Conservation (phyloP, 2,888 invertebrate genomes). For the Xylota sylvarum region DNA sequence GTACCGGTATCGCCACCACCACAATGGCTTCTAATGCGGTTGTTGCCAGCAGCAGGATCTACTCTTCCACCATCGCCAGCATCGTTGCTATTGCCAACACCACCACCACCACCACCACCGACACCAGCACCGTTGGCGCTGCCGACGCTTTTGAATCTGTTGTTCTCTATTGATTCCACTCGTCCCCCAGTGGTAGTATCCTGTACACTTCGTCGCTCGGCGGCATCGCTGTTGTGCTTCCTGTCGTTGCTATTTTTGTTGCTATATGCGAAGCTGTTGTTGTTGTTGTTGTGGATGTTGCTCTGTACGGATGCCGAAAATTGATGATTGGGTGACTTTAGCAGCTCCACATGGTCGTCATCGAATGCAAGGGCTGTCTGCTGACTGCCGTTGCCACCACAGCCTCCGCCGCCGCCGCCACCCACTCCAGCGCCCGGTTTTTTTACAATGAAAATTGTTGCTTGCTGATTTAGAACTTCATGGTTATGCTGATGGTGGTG, state of each 20-base stretch:
- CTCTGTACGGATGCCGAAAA: slow-evolving; percentile 67
- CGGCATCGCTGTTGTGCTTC: slow-evolving; percentile 55
- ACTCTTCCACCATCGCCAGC: slow-evolving; percentile 38
- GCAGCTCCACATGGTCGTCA: slow-evolving; percentile 75
- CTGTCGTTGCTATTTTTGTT: slow-evolving; percentile 49
- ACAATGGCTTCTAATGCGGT: slow-evolving; percentile 77
- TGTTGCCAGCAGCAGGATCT: slow-evolving; percentile 70
- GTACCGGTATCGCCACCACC: slow-evolving; percentile 69
- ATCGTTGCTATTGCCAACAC: slow-evolving; percentile 32
- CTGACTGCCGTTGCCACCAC: slow-evolving; percentile 24
- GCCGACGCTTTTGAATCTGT: slow-evolving; percentile 55
- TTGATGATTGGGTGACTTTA: slow-evolving; percentile 78
- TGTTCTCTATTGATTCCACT: slow-evolving; percentile 72
- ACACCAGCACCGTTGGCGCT: slow-evolving; percentile 11
- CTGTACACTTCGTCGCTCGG: slow-evolving; percentile 34
- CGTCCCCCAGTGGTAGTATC: slow-evolving; percentile 35
- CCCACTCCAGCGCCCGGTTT: slow-evolving; percentile 44
- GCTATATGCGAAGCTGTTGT: slow-evolving; percentile 29
- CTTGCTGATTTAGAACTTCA: slow-evolving; percentile 72
- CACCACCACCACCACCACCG: slow-evolving; percentile 16
- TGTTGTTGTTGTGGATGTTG: slow-evolving; percentile 30
- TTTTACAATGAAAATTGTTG: slow-evolving; percentile 73
- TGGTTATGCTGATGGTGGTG: slow-evolving; percentile 68
- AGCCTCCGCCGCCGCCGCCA: background rate
- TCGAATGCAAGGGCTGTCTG: slow-evolving; percentile 75